A percentile compares a stretch with the other conserved stretches of the same genome.
These are phyloP conservation scores for Xiphophorus couchianus DNA, from an alignment of 2,113 vertebrate genomes.

Conservation along the genomic window DNA sequence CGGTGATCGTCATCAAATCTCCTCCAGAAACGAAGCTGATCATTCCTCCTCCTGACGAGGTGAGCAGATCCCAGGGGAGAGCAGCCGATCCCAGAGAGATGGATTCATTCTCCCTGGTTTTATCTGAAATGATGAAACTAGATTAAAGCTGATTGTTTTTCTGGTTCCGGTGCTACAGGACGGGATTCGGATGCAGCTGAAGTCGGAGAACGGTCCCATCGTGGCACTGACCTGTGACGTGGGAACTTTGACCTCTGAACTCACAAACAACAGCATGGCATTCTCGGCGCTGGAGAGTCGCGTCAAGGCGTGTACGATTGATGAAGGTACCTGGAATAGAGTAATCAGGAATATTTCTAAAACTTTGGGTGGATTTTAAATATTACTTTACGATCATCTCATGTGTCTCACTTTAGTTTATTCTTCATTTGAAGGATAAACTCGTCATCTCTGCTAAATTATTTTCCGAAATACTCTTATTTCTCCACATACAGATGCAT, in stretches of 20 bases:
- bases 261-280: background rate
- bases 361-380: too few relatives aligned
- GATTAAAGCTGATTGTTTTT: background rate
- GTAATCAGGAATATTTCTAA: background rate
- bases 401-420: too few relatives aligned
- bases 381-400: too few relatives aligned
- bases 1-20: slow-evolving; percentile 87
- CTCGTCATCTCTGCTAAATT: too few relatives aligned
- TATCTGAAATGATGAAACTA: too few relatives aligned
- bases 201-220: slow-evolving; percentile 85
- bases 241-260: background rate
- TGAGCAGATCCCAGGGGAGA: slow-evolving; percentile 44
- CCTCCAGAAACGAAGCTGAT: slow-evolving; percentile 90
- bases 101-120: background rate
- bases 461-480: too few relatives aligned
- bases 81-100: too few relatives aligned
- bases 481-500: too few relatives aligned
- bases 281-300: slow-evolving; percentile 72
- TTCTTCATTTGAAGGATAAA: too few relatives aligned
- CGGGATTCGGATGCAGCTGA: slow-evolving; percentile 85
- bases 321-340: background rate
- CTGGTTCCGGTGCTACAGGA: slow-evolving; percentile 74
- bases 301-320: slow-evolving; percentile 33
- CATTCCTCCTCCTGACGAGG: slow-evolving; percentile 86
- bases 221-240: slow-evolving; percentile 83